Percentiles rank a stretch among this genome's conserved stretches.
Evolutionary conservation across 2,113 vertebrate genomes (phyloP).

Genomic region (Corydoras sp.): DNA sequence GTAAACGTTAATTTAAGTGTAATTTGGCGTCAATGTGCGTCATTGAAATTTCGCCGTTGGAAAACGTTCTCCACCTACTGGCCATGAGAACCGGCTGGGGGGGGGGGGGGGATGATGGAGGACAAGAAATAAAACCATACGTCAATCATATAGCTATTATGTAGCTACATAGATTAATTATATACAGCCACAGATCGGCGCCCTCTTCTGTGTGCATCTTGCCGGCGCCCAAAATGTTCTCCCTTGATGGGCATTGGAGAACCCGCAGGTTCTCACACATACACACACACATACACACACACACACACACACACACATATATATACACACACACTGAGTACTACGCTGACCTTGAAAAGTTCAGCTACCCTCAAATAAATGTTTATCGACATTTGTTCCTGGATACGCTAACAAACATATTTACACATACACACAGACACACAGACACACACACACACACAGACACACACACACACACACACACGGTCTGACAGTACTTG

Average conservation of each 20-base stretch:
- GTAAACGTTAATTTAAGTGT: no score
- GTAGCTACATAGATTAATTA: no score
- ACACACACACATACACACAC: neutral
- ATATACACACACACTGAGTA: neutral
- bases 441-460: slow-evolving; percentile 6
- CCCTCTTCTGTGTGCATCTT: neutral
- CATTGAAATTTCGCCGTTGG: no score
- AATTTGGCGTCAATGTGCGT: no score
- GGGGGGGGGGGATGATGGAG: no score
- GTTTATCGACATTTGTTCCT: neutral
- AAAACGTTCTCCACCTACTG: no score
- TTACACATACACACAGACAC: neutral
- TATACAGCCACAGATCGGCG: no score
- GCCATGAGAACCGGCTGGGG: no score
- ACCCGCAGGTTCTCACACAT: neutral
- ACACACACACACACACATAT: no score
- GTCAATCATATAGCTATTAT: no score
- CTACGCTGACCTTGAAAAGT: neutral
- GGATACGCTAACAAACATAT: neutral
- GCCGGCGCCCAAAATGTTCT: neutral
- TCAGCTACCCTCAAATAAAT: neutral
- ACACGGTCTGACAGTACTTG: neutral
- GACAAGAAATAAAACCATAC: no score
- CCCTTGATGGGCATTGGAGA: neutral
- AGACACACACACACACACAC: slow-evolving; percentile 7